A percentile compares a stretch with the other conserved stretches of the same genome.
phyloP scores from a whole-genome alignment of 2,797 vertebrate genomes.

The Morelia viridis region DNA sequence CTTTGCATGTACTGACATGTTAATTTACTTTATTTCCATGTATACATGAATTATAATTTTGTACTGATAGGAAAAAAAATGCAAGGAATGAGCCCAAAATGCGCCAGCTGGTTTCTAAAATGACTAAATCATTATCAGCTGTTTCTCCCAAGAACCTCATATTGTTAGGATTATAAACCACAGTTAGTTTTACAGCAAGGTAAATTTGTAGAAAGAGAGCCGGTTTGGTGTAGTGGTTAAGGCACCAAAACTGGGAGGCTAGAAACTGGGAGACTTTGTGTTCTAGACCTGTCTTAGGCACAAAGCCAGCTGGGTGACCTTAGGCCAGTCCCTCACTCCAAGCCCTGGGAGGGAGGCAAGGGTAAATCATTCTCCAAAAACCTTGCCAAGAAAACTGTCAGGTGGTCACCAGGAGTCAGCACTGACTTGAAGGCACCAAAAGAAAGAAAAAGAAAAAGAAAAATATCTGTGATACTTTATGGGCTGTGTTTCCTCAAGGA shows the following conservation, averaged over 20 bases:
- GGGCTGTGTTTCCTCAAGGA: conserved; percentile 5
- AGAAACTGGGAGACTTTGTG: too few relatives aligned
- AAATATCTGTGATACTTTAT: background rate
- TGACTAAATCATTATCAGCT: conserved; percentile 16
- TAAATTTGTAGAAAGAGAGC: conserved; percentile 6
- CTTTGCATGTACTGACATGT: background rate
- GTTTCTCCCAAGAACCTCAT: conserved; percentile 22
- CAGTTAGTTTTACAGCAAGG: conserved; percentile 27
- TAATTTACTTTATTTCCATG: conserved; percentile 21
- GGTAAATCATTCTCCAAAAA: too few relatives aligned
- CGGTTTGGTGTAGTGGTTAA: too few relatives aligned
- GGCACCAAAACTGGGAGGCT: too few relatives aligned
- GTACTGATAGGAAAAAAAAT: background rate
- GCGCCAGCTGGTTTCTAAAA: conserved; percentile 22
- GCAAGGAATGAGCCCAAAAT: background rate
- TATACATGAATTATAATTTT: conserved; percentile 8
- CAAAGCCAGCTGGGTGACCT: too few relatives aligned
- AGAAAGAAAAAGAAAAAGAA: background rate
- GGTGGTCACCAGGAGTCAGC: too few relatives aligned
- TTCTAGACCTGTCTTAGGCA: too few relatives aligned
- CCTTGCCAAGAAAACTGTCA: too few relatives aligned
- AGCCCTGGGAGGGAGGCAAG: too few relatives aligned
- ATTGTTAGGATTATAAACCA: conserved; percentile 20
- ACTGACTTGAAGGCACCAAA: too few relatives aligned
- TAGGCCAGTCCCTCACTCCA: too few relatives aligned